Evolutionary conservation across 2,113 vertebrate species (phyloP), one percentile per base, ranked within the genome.

Genomic region (Illadopsis cleaveri): DNA sequence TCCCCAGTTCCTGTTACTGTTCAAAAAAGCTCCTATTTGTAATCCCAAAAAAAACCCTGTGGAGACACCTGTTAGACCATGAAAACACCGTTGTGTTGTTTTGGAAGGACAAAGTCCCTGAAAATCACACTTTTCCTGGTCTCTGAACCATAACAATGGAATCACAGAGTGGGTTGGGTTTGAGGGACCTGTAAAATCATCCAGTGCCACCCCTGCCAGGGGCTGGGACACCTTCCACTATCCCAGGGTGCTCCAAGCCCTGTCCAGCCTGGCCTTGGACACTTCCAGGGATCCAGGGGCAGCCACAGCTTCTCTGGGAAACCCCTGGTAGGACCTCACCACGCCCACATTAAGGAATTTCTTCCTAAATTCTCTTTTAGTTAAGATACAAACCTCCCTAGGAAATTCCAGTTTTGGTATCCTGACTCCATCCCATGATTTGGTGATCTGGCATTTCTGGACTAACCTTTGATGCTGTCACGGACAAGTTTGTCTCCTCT

Each of bases 21-120:
- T 64, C 50, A 50, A 50, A 77, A 40, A 64, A 72, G 27, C 21
- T 92, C 27, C 23, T 45, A 3, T 56, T 27, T 83, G 58, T n/a
- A 78, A 87, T 53, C 11, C 11, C 1, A 6, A 30, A 27, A 51
- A 33, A 38, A 14, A 2, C 10, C 11, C 6, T 42, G 19, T 47
- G 50, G 57, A 65, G 62, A n/a, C 31, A 40, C 53, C 28, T 73
- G 58, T 27, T 23, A 45, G 37, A 17, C 12, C 19, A 14, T 22
- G 38, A 66, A 61, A 88, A 61, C 25, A 42, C 23, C 23, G 2
- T 24, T 48, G 23, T 57, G 47, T 6, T 33, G 6, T 42, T 54
- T 47, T 27, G 9, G 14, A 50, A 28, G 33, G 30, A 62, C 9
- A 27, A 82, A 89, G 6, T 7, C 10, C 20, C 15, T 0, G 0